Evolutionary conservation across 2,113 vertebrate species (phyloP), one percentile per base, ranked within the genome.

Genomic region (Mola mola): DNA sequence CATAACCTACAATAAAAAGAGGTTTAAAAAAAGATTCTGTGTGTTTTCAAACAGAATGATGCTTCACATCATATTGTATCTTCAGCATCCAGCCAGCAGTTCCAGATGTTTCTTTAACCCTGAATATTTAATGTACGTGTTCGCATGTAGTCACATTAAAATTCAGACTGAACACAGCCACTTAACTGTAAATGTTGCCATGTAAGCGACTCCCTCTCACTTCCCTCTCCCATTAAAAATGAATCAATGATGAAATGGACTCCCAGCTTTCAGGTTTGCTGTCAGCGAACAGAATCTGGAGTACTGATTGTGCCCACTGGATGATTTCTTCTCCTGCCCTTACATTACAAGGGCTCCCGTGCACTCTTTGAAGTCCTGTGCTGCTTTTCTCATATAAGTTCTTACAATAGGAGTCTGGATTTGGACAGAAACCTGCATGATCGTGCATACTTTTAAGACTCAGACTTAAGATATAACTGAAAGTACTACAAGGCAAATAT

Each of bases 151-250:
- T 51, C 49, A 8, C 83, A 76, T 87, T 85, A 82, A 86, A 81
- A 82, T 87, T 83, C 83, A 76, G 41, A 56, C 71, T 17, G 43
- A 81, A 83, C 79, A 67, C 64, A 60, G 72, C 42, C 74, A 82
- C 75, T 87, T 85, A 73, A 67, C 49, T 62, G 66, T 82, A 84
- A 76, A 77, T 61, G 74, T 73, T 79, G 70, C 64, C 46, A 46
- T 81, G 83, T 87, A 81, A 69, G 73, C 70, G 20, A 56, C 59
- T 61, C 43, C 29, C 3, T 67, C 83, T 82, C 82, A 44, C 56
- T 58, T 72, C 82, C 72, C 64, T 65, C 57, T 72, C 78, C 82
- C 77, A 89, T 90, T 86, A 89, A 88, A 90, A 83, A 89, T 90
- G 65, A 85, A 89, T 86, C 79, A 41, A 71, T 88, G 79, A 86